Evolutionary conservation across 2,113 vertebrate genomes (phyloP).

Genomic region (Lycaon pictus): DNA sequence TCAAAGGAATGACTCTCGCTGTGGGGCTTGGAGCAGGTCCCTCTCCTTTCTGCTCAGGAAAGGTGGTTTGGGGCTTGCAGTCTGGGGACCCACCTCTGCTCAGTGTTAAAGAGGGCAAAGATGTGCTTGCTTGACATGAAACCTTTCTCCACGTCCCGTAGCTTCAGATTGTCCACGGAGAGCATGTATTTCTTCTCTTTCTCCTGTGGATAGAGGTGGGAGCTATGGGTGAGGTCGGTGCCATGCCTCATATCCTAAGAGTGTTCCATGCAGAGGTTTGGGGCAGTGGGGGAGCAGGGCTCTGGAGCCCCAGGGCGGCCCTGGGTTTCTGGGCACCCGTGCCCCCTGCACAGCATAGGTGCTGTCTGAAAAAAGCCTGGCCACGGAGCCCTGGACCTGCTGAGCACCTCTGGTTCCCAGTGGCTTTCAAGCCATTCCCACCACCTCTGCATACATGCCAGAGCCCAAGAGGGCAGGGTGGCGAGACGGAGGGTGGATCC

Average conservation of each 20-base stretch:
- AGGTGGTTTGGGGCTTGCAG: background rate
- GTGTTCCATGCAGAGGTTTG: fast-evolving
- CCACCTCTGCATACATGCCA: background rate
- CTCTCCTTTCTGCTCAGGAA: background rate
- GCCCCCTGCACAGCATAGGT: background rate
- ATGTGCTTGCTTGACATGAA: constrained; percentile 99
- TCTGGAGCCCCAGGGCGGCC: background rate
- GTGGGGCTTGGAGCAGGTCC: background rate
- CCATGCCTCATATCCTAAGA: background rate
- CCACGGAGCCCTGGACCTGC: background rate
- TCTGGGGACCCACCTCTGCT: constrained; percentile 92
- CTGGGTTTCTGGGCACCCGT: background rate
- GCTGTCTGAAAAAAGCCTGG: background rate
- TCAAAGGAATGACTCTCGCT: background rate
- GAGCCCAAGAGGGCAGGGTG: background rate
- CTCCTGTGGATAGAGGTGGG: constrained; percentile 49
- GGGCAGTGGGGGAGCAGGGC: background rate
- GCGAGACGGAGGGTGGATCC: background rate
- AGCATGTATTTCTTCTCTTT: constrained; percentile 98
- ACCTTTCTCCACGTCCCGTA: constrained; percentile 97
- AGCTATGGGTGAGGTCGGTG: background rate
- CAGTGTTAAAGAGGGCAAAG: constrained; percentile 99
- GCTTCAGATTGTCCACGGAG: constrained; percentile 97
- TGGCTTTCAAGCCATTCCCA: background rate
- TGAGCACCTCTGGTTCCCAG: background rate